Conservation (phyloP, 2,888 invertebrate genomes). For the Chaetogeoica ovagalla region DNA sequence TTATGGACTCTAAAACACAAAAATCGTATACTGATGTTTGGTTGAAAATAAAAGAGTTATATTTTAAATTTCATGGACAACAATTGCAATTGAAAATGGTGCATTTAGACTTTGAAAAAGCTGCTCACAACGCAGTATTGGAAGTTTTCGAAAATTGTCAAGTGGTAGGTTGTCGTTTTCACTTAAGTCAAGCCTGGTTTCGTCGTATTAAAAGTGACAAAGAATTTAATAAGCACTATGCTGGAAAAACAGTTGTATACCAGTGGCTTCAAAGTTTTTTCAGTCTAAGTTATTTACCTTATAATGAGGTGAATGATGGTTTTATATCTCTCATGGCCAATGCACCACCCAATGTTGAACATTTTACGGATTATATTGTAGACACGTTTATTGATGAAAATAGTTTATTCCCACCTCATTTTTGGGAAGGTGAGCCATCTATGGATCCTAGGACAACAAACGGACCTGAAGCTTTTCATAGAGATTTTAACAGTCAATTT, state of each 20-base stretch:
- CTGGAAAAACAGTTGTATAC: too few relatives aligned
- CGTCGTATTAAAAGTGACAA: background rate
- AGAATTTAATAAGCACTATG: too few relatives aligned
- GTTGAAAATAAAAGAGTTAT: background rate
- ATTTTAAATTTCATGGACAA: background rate
- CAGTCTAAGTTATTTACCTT: background rate
- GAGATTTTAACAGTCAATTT: conserved; percentile 2
- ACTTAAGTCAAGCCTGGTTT: background rate
- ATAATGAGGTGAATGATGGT: background rate
- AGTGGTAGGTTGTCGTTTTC: background rate
- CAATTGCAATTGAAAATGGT: background rate
- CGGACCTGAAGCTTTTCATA: background rate
- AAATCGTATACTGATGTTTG: too few relatives aligned
- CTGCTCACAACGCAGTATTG: background rate
- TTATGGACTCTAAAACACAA: too few relatives aligned
- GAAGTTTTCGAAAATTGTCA: background rate
- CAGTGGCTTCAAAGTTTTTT: background rate
- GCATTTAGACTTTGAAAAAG: background rate
- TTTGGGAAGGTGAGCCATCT: background rate
- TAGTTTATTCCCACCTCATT: background rate
- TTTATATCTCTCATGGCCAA: conserved; percentile 2
- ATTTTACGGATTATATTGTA: conserved; percentile 3
- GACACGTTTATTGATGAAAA: conserved; percentile 3
- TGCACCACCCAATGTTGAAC: background rate
- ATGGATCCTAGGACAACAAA: background rate